Evolutionary conservation across 2,113 vertebrate genomes (phyloP).

Genomic region (Tupaia chinensis): DNA sequence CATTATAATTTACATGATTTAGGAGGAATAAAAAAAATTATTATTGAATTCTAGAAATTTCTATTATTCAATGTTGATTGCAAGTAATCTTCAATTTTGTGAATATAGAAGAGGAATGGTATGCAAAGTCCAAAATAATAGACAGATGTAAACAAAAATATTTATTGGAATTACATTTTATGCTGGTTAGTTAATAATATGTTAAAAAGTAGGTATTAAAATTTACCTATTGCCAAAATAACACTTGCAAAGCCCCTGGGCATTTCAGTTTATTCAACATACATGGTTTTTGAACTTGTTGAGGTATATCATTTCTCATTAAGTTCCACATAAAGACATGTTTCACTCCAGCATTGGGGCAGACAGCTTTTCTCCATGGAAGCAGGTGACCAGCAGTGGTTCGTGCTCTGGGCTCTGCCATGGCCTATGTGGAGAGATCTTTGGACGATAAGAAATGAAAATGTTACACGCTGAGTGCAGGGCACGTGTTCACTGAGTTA

Average conservation of each 20-base stretch:
- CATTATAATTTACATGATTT: background rate
- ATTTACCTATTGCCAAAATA: background rate
- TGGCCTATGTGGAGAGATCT: background rate
- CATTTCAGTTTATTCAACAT: conserved; percentile 1
- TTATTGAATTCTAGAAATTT: conserved; percentile 5
- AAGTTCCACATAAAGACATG: background rate
- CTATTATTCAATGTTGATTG: background rate
- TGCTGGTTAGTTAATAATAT: background rate
- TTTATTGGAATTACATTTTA: background rate
- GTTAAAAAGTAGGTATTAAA: background rate
- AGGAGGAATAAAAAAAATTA: background rate
- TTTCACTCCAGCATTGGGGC: background rate
- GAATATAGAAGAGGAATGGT: background rate
- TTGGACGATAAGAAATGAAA: background rate
- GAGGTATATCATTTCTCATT: background rate
- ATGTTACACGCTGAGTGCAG: background rate
- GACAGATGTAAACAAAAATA: background rate
- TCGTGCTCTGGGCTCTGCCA: background rate
- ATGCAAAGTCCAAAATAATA: background rate
- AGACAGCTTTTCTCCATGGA: background rate
- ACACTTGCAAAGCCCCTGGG: background rate
- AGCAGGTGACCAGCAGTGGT: background rate
- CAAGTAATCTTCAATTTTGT: background rate
- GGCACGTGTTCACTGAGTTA: background rate
- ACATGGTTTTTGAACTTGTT: conserved; percentile 5